Evolutionary conservation across 2,797 vertebrate species (phyloP).

Genomic region (Myotis planiceps): DNA sequence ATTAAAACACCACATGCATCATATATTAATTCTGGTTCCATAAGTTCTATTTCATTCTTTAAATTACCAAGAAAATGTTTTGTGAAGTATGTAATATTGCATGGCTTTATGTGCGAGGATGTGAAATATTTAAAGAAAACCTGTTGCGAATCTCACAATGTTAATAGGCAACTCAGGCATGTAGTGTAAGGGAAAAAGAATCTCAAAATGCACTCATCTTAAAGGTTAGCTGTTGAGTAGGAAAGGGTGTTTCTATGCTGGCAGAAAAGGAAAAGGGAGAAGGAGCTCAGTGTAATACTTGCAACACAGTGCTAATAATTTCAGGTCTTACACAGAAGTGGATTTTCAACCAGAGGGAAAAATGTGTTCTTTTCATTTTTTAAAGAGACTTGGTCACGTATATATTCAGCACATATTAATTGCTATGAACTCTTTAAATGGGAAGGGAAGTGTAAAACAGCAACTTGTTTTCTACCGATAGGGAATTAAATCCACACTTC

Average conservation of each 20-base stretch:
- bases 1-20: neutral
- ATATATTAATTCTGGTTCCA: neutral
- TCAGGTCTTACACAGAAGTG: neutral
- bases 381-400: neutral
- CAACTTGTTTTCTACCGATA: neutral
- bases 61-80: constrained; percentile 50
- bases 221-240: constrained; percentile 58
- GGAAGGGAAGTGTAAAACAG: neutral
- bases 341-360: constrained; percentile 16
- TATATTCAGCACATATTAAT: neutral
- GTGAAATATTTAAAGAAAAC: constrained; percentile 65
- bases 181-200: neutral
- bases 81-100: neutral
- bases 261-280: neutral
- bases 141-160: constrained; percentile 32
- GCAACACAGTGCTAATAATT: constrained; percentile 29
- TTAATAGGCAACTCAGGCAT: constrained; percentile 46
- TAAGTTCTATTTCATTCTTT: constrained; percentile 30
- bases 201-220: constrained; percentile 39
- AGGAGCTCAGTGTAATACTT: neutral
- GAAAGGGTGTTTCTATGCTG: constrained; percentile 33
- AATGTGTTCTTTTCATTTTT: constrained; percentile 22
- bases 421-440: neutral
- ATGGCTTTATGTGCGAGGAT: constrained; percentile 20
- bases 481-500: neutral